Percentiles rank a stretch among this genome's conserved stretches.
These are phyloP conservation scores for Hyperoplus immaculatus DNA, from an alignment of 2,797 vertebrate genomes.

Conservation along the genomic window DNA sequence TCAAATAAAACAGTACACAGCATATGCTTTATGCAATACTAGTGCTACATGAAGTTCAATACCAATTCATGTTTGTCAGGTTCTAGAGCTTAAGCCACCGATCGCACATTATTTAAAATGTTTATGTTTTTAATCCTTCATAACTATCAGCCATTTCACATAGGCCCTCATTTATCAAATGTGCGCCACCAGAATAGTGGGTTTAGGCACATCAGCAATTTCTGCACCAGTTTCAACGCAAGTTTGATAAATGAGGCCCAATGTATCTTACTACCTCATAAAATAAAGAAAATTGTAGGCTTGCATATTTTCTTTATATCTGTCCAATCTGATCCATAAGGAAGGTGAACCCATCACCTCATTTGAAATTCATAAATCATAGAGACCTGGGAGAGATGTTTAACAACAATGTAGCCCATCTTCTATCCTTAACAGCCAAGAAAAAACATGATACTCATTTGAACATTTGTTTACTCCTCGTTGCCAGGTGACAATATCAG, in stretches of 20 bases:
- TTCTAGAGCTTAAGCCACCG: background rate
- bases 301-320: slow-evolving; percentile 1
- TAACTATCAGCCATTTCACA: background rate
- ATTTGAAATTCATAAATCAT: background rate
- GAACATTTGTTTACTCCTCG: slow-evolving; percentile 26
- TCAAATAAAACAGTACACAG: background rate
- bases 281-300: slow-evolving; percentile 4
- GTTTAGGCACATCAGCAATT: no score
- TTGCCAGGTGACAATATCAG: slow-evolving; percentile 96
- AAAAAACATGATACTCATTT: slow-evolving; percentile 26
- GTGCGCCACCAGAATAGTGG: no score
- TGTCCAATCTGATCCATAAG: slow-evolving; percentile 1
- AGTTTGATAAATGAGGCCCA: no score
- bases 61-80: slow-evolving; percentile 11
- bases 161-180: no score
- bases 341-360: background rate
- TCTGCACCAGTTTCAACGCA: no score
- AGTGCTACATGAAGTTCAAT: background rate
- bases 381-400: background rate
- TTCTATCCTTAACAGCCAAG: background rate
- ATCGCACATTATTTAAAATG: background rate
- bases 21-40: background rate
- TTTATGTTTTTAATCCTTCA: slow-evolving; percentile 20
- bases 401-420: background rate
- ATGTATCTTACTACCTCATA: background rate